Evolutionary conservation across 2,888 invertebrate genomes (phyloP), one percentile per base, ranked within the genome.

Genomic region (Chalcis sispes): DNA sequence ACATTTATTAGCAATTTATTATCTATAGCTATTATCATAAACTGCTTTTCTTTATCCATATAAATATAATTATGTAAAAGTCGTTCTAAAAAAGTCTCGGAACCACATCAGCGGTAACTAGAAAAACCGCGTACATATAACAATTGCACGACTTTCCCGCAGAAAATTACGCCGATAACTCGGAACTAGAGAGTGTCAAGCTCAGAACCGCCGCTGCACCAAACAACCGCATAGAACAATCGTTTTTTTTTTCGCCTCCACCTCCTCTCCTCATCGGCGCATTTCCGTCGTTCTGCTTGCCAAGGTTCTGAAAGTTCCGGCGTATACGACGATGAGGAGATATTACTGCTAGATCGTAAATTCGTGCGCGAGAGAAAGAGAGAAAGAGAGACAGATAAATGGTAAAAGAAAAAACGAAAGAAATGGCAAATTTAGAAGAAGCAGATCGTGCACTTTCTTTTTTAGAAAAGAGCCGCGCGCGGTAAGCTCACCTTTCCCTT

Each of bases 361-460:
- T 81, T 81, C 78, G 80, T 78, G 83, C 80, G 64, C 74, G 71
- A n/a, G 10, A n/a, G 29, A 27, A 18, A 20, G 13, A 36, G 10
- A 40, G 36, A 23, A 15, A 32, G 27, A 29, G 29, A 4, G 29
- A 52, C 29, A 52, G n/a, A 25, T n/a, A 46, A 5, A 48, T 46
- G 15, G 46, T n/a, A 8, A 23, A n/a, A n/a, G n/a, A n/a, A n/a
- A n/a, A n/a, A n/a, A n/a, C n/a, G n/a, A n/a, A n/a, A n/a, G n/a
- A n/a, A n/a, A n/a, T n/a, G n/a, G n/a, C n/a, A n/a, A n/a, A n/a
- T n/a, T n/a, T n/a, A n/a, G 20, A 20, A 32, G 64, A 27, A 36
- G 20, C 3, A 29, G 42, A 54, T 61, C 71, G 54, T 75, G 72
- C 72, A 77, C 77, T 77, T 77, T 77, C 77, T 75, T 77, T 77